These are phyloP conservation scores for Eulimnadia texana DNA, from an alignment of 1,140 invertebrate species.

Conservation along the genomic window DNA sequence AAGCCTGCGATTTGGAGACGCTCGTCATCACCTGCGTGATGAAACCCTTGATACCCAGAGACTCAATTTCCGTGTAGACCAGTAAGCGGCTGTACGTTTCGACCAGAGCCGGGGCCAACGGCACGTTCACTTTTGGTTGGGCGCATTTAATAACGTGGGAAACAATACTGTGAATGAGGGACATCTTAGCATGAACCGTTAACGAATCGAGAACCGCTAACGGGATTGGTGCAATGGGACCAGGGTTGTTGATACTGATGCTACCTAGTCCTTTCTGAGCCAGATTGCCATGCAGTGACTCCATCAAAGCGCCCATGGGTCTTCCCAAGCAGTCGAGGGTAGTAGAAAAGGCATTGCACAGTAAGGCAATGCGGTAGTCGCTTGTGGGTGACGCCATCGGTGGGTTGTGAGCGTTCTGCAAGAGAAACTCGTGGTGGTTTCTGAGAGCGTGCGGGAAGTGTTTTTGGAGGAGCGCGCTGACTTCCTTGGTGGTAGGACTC, in stretches of 20 bases:
- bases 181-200: conserved; percentile 94
- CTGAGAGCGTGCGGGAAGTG: conserved; percentile 18
- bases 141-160: conserved; percentile 75
- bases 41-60: conserved; percentile 89
- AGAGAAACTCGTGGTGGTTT: conserved; percentile 34
- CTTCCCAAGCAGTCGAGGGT: conserved; percentile 63
- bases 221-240: conserved; percentile 47
- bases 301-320: conserved; percentile 75
- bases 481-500: conserved; percentile 47
- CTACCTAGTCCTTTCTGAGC: conserved; percentile 25
- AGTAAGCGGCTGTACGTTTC: conserved; percentile 87
- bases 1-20: conserved; percentile 70
- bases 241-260: conserved; percentile 1
- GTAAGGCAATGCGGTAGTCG: conserved; percentile 75
- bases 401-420: conserved; percentile 39
- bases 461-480: conserved; percentile 45
- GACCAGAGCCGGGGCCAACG: conserved; percentile 74
- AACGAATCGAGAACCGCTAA: conserved; percentile 89
- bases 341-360: conserved; percentile 89
- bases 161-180: conserved; percentile 85
- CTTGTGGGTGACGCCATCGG: conserved; percentile 27
- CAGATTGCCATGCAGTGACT: conserved; percentile 50
- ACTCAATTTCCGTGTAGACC: conserved; percentile 94
- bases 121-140: conserved; percentile 64
- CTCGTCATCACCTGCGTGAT: conserved; percentile 78